Base-by-base conservation (phyloP, 2,888 invertebrate species). In the Apamea sordens region DNA sequence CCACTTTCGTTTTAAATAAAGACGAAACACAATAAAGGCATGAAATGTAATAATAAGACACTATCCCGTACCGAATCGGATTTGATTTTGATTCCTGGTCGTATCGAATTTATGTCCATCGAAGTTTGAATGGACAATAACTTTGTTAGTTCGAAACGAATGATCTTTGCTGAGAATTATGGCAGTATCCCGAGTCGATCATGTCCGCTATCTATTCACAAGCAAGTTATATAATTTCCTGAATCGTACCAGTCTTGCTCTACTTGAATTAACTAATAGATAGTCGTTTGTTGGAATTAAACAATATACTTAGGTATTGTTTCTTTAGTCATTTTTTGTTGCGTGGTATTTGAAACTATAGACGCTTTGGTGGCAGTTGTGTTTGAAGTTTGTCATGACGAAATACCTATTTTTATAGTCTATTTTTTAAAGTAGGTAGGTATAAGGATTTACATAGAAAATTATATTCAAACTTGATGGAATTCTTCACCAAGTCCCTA, bases 121-220 rank as follows among this genome's bases (percentile, higher is more conserved):
- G 88, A 92, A 93, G 92, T 94, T 93, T 92, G 91, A 93, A 93
- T 93, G 91, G 92, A 92, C 92, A 90, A 91, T 93, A 93, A 93
- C 91, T 93, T 92, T 92, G 92, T 93, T 93, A 91, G 91, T 91
- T 91, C 86, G 89, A 87, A 86, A 88, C 89, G 91, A 92, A 89
- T 89, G 90, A 89, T 90, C 91, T 90, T 91, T 89, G 89, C 88
- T 75, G 88, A 89, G 90, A 92, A 91, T 91, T 90, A 91, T 90
- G 88, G 86, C 82, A 82, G 82, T 85, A 86, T 83, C 84, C 83
- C 77, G 86, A 90, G 85, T 91, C 86, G 85, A 86, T 89, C 90
- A 90, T 86, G 79, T 81, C 78, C 72, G 36, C 69, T 82, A 83
- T 76, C 79, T 71, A 83, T 87, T 84, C 84, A 84, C 72, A 44